phyloP scores from a whole-genome alignment of 2,888 invertebrate genomes.

The Parasteatoda lunata region DNA sequence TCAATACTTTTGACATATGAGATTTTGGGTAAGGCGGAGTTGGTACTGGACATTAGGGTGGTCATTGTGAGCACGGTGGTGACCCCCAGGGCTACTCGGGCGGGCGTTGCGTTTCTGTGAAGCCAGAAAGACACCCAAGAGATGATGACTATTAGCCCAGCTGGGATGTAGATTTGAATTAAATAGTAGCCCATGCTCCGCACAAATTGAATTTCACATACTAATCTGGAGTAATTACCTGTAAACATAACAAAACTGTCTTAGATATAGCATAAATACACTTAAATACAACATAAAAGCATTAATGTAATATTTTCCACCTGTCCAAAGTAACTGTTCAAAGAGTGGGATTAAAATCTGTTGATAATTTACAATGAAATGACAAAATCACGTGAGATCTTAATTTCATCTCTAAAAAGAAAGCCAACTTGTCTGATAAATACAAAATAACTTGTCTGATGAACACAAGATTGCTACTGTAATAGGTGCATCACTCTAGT shows the following conservation, averaged over 20 bases:
- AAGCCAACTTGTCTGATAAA: too few species aligned
- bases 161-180: conserved; percentile 98
- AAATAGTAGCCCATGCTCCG: conserved; percentile 99
- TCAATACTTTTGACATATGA: conserved; percentile 75
- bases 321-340: too few species aligned
- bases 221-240: conserved; percentile 96
- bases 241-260: conserved; percentile 48
- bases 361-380: too few species aligned
- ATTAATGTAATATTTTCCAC: too few species aligned
- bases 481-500: too few species aligned
- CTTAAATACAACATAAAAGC: too few species aligned
- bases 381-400: too few species aligned
- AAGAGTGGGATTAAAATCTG: too few species aligned
- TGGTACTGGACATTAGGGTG: conserved; percentile 73
- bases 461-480: too few species aligned
- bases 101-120: conserved; percentile 95
- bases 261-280: too few species aligned
- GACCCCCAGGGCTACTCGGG: conserved; percentile 93
- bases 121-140: conserved; percentile 96
- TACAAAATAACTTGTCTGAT: too few species aligned
- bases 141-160: conserved; percentile 96
- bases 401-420: too few species aligned
- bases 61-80: conserved; percentile 91
- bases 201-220: conserved; percentile 96
- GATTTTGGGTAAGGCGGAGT: conserved; percentile 75